Percentiles rank a stretch among this genome's conserved stretches.
Evolutionary conservation across 2,888 invertebrate genomes (phyloP).

Genomic region (Epirrhoe alternata): DNA sequence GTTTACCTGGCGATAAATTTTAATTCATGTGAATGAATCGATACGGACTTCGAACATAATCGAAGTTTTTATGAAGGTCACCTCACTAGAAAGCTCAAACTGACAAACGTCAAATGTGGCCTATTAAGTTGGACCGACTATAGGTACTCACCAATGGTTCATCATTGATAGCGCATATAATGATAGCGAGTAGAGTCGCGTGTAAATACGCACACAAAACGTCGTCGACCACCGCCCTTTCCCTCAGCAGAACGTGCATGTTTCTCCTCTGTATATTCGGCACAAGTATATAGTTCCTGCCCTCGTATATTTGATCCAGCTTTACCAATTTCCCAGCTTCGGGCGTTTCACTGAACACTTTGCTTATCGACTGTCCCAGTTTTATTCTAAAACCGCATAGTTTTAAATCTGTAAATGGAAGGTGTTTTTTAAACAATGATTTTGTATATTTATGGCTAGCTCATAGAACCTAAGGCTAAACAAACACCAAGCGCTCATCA

Average conservation of each 20-base stretch:
- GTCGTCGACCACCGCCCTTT: constrained; percentile 78
- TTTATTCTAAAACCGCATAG: constrained; percentile 87
- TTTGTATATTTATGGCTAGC: too few relatives aligned
- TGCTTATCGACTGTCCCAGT: constrained; percentile 84
- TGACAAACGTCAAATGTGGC: too few relatives aligned
- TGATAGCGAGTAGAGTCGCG: constrained; percentile 82
- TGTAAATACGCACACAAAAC: constrained; percentile 89
- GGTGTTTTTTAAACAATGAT: too few relatives aligned
- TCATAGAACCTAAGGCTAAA: too few relatives aligned
- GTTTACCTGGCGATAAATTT: too few relatives aligned
- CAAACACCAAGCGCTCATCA: too few relatives aligned
- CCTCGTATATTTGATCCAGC: constrained; percentile 72
- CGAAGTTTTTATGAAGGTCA: too few relatives aligned
- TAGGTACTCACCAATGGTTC: constrained; percentile 56
- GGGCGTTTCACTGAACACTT: constrained; percentile 50
- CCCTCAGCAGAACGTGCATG: constrained; percentile 85
- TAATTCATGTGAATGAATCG: too few relatives aligned
- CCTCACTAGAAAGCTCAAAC: too few relatives aligned
- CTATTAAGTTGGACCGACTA: too few relatives aligned
- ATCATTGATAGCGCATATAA: constrained; percentile 65
- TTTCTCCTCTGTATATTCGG: constrained; percentile 71
- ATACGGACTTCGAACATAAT: too few relatives aligned
- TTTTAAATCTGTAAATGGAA: constrained; percentile 77
- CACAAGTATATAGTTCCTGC: constrained; percentile 83
- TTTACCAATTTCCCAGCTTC: constrained; percentile 61